phyloP scores from a whole-genome alignment of 2,113 vertebrate species.

The Malurus cyaneus region DNA sequence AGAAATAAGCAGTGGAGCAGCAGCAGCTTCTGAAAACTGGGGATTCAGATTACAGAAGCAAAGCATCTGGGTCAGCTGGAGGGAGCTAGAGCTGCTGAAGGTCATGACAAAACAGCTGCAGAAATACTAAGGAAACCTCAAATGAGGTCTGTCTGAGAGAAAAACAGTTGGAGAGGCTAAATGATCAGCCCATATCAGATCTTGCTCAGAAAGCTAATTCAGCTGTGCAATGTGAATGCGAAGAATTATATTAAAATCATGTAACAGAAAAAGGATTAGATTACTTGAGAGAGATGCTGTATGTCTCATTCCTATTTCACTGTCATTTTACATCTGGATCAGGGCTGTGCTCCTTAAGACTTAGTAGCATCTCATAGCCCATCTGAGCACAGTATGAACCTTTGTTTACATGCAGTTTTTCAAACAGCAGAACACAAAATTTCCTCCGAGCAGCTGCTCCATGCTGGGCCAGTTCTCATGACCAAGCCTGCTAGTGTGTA shows the following conservation, averaged over 20 bases:
- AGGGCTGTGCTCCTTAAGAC: background rate
- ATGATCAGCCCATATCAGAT: background rate
- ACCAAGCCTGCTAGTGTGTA: background rate
- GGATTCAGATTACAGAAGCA: background rate
- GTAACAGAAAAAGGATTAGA: background rate
- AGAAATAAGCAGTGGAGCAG: background rate
- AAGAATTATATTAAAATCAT: background rate
- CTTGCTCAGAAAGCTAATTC: conserved; percentile 21
- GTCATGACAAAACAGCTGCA: background rate
- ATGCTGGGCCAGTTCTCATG: background rate
- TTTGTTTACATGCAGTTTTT: background rate
- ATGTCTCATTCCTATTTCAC: background rate
- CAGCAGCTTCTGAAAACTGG: background rate
- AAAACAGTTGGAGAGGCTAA: background rate
- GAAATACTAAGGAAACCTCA: background rate
- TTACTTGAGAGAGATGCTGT: background rate
- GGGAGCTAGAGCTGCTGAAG: background rate
- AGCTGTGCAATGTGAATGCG: background rate
- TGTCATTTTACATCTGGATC: background rate
- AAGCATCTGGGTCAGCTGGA: background rate
- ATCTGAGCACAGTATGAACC: background rate
- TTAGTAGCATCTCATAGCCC: background rate
- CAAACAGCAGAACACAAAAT: background rate
- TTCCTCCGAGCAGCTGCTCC: background rate
- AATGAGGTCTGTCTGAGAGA: background rate